Evolutionary conservation across 92 coral and sea anemone genomes (phyloP), one percentile per base, ranked within the genome.

Genomic region (Palythoa heliodiscus): DNA sequence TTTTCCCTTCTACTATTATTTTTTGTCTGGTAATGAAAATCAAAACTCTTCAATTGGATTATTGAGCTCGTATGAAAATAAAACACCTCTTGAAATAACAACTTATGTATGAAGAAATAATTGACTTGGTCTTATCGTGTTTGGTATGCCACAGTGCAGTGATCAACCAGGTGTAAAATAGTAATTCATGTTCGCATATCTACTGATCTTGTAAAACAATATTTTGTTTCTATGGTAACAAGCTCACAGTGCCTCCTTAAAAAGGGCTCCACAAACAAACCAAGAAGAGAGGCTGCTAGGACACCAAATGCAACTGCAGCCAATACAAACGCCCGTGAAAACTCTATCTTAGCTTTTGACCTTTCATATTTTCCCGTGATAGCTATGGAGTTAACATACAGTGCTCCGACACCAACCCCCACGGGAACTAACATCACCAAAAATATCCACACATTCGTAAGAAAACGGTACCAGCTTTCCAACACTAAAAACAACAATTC

Each of bases 281-380:
- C 95, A 29, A 87, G 84, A 47, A 90, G 47, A n/a, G 93, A 93
- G 14, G 95, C 93, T 2, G 78, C 16, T 38, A 89, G 75, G 24
- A 90, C 70, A 12, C 95, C 95, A 70, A 88, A 69, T 29, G 91
- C 86, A 39, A 88, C 79, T 4, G 93, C 95, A 37, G 87, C 50
- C 22, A 91, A 85, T 11, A 88, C 91, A 86, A 92, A 90, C 68
- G 95, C 93, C 86, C 95, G 95, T 74, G 93, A 90, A 89, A 92
- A 92, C 67, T 91, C 93, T 86, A 7, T 86, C 87, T 16, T 83
- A 78, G 75, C 52, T 70, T 55, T 83, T 86, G 39, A 83, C 83
- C 43, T 87, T 89, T 76, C 82, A 19, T 35, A 52, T 76, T 35
- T 69, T 22, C 86, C 85, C 3, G 91, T 91, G 64, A 86, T 77